Evolutionary conservation across 2,888 invertebrate species (phyloP), one percentile per base, ranked within the genome.

Genomic region (Microctonus hyperodae): DNA sequence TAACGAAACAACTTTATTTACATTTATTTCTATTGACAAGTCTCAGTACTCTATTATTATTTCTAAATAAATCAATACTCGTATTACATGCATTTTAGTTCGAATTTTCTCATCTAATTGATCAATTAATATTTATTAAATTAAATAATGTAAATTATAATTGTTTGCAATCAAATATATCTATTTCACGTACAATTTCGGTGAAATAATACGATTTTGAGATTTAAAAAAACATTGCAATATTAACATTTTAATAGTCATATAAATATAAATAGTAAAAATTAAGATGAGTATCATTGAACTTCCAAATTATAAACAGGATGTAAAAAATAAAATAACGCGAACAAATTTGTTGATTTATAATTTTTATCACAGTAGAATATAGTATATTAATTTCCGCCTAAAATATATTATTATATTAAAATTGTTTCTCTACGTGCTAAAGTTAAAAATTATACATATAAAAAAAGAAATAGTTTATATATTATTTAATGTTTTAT

Each of bases 261-360:
- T 5, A 28, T 6, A 13, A 23, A 51, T 16, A 37, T 7, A 28
- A 28, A 28, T 5, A 28, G 7, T 3, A 28, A 28, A 5, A 28
- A 7, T 5, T 28, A 40, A 35, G 4, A 28, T 61, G 23, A 55
- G n/a, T 6, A 11, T 25, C 33, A 55, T n/a, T 6, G 20, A 31
- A 55, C 55, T 55, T 55, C 55, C 31, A 33, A 20, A n/a, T 55
- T 20, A 33, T 55, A 10, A 22, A 50, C 10, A 55, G 55, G 33
- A 22, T 33, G n/a, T 28, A 22, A 35, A 31, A 51, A 35, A 35
- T 11, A 48, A 59, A 44, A 44, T 59, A 59, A 48, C 59, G 59
- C 57, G 23, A 60, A 33, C 44, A 28, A 44, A 59, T 60, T 7
- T 35, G 28, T 28, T 28, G 4, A 20, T 51, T 37, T 20, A n/a